Percentiles rank a stretch among this genome's conserved stretches.
Evolutionary conservation across 2,797 vertebrate species (phyloP).

Genomic region (Pteropus rufus): DNA sequence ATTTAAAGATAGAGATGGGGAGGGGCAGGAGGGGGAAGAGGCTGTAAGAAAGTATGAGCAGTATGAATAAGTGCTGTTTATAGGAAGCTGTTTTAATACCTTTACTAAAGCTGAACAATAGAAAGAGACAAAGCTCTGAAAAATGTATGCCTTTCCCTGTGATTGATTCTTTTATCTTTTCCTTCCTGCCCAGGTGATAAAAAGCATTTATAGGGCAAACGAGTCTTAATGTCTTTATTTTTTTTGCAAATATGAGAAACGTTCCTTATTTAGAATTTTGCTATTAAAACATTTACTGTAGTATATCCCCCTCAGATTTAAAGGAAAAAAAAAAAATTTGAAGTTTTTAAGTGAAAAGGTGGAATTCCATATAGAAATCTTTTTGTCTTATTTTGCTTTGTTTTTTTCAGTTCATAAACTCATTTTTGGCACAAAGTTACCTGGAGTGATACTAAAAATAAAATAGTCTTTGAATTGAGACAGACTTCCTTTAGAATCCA

Average conservation of each 20-base stretch:
- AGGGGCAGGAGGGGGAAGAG: not conserved
- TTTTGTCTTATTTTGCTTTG: not conserved
- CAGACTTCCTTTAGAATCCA: not conserved
- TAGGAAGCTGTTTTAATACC: slow-evolving; percentile 39
- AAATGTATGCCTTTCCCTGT: not conserved
- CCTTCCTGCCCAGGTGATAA: slow-evolving; percentile 12
- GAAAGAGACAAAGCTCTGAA: slow-evolving; percentile 27
- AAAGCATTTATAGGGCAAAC: slow-evolving; percentile 12
- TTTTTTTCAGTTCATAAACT: slow-evolving; percentile 5
- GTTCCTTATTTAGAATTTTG: slow-evolving; percentile 16
- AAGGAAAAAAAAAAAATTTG: not conserved
- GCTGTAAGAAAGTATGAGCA: not conserved
- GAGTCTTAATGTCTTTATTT: slow-evolving; percentile 8
- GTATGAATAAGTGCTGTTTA: slow-evolving; percentile 44
- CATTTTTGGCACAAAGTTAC: not conserved
- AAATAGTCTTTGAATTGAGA: not conserved
- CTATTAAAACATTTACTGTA: not conserved
- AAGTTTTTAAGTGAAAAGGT: not conserved
- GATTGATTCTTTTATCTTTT: slow-evolving; percentile 47
- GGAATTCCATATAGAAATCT: not conserved
- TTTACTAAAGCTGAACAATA: slow-evolving; percentile 35
- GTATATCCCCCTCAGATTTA: not conserved
- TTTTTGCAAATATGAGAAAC: slow-evolving; percentile 1
- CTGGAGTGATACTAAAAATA: not conserved
- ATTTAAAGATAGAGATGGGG: slow-evolving; percentile 27